phyloP scores from a whole-genome alignment of 2,113 vertebrate genomes.

The Oostethus manadensis region DNA sequence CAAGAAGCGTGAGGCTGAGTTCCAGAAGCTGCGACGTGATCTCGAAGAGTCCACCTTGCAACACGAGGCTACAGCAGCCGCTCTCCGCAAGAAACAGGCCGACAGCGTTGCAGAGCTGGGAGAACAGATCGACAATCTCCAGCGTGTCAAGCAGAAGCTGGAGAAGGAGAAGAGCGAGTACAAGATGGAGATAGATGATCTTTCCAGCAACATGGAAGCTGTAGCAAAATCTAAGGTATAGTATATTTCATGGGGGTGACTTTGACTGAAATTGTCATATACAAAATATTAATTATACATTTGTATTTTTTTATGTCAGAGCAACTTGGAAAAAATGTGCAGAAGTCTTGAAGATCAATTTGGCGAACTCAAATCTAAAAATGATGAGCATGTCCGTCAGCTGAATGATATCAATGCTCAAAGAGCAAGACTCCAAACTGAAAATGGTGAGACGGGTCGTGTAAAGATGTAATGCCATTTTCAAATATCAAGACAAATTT shows the following conservation, averaged over 20 bases:
- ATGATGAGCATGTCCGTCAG: constrained; percentile 60
- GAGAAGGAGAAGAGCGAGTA: constrained; percentile 64
- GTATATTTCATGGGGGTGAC: background rate
- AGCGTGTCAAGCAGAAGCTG: constrained; percentile 63
- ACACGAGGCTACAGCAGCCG: constrained; percentile 59
- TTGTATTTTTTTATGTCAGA: constrained; percentile 50
- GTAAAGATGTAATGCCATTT: background rate
- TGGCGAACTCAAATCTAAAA: constrained; percentile 77
- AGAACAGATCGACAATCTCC: constrained; percentile 62
- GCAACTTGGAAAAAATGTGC: constrained; percentile 85
- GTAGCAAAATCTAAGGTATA: constrained; percentile 76
- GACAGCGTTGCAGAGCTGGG: constrained; percentile 56
- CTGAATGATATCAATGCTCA: constrained; percentile 49
- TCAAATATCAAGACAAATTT: background rate
- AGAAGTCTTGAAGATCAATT: constrained; percentile 84
- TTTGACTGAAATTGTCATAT: background rate
- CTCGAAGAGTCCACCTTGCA: constrained; percentile 65
- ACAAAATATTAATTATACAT: background rate
- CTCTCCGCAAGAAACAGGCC: constrained; percentile 63
- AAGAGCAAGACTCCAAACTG: constrained; percentile 55
- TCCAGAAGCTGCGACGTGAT: constrained; percentile 62
- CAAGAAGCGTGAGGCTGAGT: constrained; percentile 62
- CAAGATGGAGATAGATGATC: constrained; percentile 66
- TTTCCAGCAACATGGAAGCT: constrained; percentile 58
- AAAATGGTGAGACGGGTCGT: constrained; percentile 41